phyloP scores from a whole-genome alignment of 2,888 invertebrate species.

The Prenolepis imparis region DNA sequence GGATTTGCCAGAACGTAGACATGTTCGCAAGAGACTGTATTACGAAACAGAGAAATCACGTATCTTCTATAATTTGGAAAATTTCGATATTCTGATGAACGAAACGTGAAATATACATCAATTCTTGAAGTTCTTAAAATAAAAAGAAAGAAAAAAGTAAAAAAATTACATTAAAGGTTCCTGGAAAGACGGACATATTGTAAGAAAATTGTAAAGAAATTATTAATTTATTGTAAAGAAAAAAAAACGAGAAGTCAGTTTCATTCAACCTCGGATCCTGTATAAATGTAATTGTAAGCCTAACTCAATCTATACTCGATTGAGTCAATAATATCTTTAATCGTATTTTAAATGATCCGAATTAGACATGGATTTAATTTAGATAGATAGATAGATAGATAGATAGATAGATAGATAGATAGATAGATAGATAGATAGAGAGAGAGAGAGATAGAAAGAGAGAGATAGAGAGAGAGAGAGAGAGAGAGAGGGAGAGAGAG shows the following conservation, averaged over 20 bases:
- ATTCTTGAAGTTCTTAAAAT: not conserved
- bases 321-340: slow-evolving; percentile 4
- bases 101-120: not conserved
- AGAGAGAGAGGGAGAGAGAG: no score
- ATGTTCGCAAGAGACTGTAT: slow-evolving; percentile 27
- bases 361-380: not conserved
- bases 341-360: not conserved
- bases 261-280: no score
- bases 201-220: no score
- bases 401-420: no score
- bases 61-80: not conserved
- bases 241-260: not conserved
- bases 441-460: no score
- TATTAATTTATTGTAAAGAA: not conserved
- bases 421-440: no score
- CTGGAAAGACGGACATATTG: not conserved
- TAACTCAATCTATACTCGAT: not conserved
- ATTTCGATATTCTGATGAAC: not conserved
- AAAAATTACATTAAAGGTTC: not conserved
- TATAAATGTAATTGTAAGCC: not conserved
- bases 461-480: no score
- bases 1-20: slow-evolving; percentile 37
- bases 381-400: not conserved
- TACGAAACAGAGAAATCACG: not conserved
- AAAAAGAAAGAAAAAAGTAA: not conserved